These are phyloP conservation scores for Andinoacara biseriatus DNA, from an alignment of 2,113 vertebrate species.

Conservation along the genomic window DNA sequence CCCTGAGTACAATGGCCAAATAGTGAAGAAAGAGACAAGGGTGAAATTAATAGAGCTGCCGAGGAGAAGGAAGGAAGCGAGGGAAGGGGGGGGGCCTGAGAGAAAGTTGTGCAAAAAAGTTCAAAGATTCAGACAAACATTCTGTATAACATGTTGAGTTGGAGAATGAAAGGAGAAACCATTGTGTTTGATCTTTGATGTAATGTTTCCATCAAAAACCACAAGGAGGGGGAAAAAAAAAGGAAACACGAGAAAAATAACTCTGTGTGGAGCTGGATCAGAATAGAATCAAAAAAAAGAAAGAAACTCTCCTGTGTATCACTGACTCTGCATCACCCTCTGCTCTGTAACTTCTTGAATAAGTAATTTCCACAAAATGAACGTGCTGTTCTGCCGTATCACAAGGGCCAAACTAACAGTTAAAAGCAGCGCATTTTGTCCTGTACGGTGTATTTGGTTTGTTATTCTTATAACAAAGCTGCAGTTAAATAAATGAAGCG, in stretches of 20 bases:
- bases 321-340: conserved; percentile 23
- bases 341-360: conserved; percentile 32
- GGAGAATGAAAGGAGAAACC: conserved; percentile 36
- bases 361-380: conserved; percentile 30
- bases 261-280: conserved; percentile 5
- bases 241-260: conserved; percentile 1
- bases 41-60: conserved; percentile 23
- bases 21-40: conserved; percentile 25
- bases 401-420: neutral
- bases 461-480: conserved; percentile 18
- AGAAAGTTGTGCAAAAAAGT: conserved; percentile 41
- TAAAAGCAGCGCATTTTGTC: neutral
- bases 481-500: conserved; percentile 5
- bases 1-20: conserved; percentile 46
- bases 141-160: conserved; percentile 36
- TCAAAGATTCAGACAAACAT: conserved; percentile 41
- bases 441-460: neutral
- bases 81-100: neutral
- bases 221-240: neutral
- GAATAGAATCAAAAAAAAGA: conserved; percentile 26
- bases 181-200: conserved; percentile 52
- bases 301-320: conserved; percentile 25
- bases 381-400: neutral
- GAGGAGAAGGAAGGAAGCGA: neutral
- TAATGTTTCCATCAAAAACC: conserved; percentile 51